These are phyloP conservation scores for Ophiothrix spiculata DNA, from an alignment of 35 echinoderm and acorn worm genomes.

Conservation along the genomic window DNA sequence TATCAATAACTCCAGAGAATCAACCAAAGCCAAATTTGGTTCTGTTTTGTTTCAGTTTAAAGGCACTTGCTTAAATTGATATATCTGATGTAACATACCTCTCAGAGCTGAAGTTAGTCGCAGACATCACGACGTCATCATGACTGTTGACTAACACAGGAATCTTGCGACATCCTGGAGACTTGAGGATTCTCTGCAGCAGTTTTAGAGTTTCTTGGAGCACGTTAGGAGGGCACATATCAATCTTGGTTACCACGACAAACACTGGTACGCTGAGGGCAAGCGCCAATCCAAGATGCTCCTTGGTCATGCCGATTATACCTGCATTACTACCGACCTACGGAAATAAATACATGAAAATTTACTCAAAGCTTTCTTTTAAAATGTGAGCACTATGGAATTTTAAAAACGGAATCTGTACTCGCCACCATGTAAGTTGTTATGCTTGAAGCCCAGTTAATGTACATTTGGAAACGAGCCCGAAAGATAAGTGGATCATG, in stretches of 20 bases:
- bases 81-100: slow-evolving; percentile 40
- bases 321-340: slow-evolving; percentile 99
- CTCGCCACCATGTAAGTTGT: too few species aligned
- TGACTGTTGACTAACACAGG: slow-evolving; percentile 88
- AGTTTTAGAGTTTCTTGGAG: slow-evolving; percentile 89
- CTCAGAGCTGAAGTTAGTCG: slow-evolving; percentile 99
- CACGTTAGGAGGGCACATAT: slow-evolving; percentile 97
- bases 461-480: too few species aligned
- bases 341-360: too few species aligned
- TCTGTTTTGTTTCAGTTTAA: too few species aligned
- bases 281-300: slow-evolving; percentile 88
- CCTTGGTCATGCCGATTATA: slow-evolving; percentile 98
- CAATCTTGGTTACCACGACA: slow-evolving; percentile 97
- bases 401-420: too few species aligned
- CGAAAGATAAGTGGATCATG: too few species aligned
- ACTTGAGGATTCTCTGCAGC: slow-evolving; percentile 93
- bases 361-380: too few species aligned
- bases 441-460: too few species aligned
- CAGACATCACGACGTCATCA: slow-evolving; percentile 90
- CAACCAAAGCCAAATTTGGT: too few species aligned
- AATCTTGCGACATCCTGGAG: slow-evolving; percentile 94
- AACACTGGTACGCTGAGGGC: slow-evolving; percentile 94
- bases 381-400: too few species aligned
- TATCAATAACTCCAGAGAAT: too few species aligned
- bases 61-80: too few species aligned